phyloP scores from a whole-genome alignment of 2,113 vertebrate genomes.

The Macquaria australasica region DNA sequence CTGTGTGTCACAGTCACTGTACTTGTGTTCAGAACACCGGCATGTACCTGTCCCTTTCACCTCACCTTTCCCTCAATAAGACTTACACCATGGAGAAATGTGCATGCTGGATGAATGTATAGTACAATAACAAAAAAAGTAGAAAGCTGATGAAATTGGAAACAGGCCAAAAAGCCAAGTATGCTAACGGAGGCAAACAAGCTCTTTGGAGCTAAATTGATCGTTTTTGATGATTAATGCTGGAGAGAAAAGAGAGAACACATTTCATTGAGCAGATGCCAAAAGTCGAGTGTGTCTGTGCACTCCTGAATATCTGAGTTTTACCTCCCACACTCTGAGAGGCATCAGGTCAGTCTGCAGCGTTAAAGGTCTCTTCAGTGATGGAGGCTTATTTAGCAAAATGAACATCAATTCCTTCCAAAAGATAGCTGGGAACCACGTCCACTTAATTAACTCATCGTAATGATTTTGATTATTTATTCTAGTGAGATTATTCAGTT shows the following conservation, averaged over 20 bases:
- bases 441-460: neutral
- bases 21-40: no score
- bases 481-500: no score
- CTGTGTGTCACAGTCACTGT: neutral
- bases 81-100: no score
- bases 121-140: neutral
- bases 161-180: neutral
- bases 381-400: neutral
- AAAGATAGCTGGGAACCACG: no score
- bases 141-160: neutral
- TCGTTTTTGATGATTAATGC: neutral
- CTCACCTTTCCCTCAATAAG: neutral
- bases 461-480: constrained; percentile 10
- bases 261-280: neutral
- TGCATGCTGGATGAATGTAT: neutral
- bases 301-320: neutral
- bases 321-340: neutral
- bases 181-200: neutral
- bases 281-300: neutral
- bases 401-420: neutral
- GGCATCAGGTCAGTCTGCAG: neutral
- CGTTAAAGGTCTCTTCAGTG: neutral
- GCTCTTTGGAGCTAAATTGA: neutral
- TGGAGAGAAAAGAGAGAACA: neutral
- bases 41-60: neutral